Evolutionary conservation across 2,888 invertebrate species (phyloP).

Genomic region (Chymomyza fuscimana): DNA sequence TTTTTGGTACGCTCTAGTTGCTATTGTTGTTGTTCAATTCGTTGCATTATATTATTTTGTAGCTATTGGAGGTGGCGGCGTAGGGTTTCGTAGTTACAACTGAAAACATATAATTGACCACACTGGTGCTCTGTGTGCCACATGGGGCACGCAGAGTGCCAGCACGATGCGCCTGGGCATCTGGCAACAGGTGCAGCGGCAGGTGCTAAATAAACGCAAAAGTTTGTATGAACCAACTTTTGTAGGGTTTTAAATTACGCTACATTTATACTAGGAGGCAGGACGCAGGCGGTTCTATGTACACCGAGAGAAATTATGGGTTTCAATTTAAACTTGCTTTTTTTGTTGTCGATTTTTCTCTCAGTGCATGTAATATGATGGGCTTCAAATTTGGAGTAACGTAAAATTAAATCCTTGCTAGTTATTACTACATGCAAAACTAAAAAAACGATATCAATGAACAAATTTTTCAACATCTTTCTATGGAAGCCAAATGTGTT

Average conservation of each 20-base stretch:
- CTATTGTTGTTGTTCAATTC: conserved; percentile 2
- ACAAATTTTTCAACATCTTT: conserved; percentile 1
- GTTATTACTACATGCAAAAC: conserved; percentile 46
- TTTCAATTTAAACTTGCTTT: neutral
- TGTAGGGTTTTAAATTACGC: conserved; percentile 4
- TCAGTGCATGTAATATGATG: neutral
- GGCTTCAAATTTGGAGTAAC: conserved; percentile 32
- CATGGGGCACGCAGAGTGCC: conserved; percentile 37
- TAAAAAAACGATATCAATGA: conserved; percentile 24
- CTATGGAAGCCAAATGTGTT: conserved; percentile 57
- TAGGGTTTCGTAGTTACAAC: conserved; percentile 45
- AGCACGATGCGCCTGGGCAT: conserved; percentile 61
- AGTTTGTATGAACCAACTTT: conserved; percentile 77
- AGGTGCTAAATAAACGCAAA: conserved; percentile 77
- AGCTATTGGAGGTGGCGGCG: conserved; percentile 70
- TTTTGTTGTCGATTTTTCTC: neutral
- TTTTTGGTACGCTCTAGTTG: neutral
- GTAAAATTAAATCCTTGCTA: conserved; percentile 15
- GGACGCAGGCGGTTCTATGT: conserved; percentile 19
- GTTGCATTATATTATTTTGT: conserved; percentile 34
- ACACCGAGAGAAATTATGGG: conserved; percentile 2
- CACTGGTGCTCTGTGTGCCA: conserved; percentile 34
- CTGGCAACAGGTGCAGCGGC: conserved; percentile 9
- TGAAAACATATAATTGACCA: conserved; percentile 40
- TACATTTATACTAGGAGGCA: conserved; percentile 19